phyloP scores from a whole-genome alignment of 2,888 invertebrate genomes.

The Cryptus viduatorius region DNA sequence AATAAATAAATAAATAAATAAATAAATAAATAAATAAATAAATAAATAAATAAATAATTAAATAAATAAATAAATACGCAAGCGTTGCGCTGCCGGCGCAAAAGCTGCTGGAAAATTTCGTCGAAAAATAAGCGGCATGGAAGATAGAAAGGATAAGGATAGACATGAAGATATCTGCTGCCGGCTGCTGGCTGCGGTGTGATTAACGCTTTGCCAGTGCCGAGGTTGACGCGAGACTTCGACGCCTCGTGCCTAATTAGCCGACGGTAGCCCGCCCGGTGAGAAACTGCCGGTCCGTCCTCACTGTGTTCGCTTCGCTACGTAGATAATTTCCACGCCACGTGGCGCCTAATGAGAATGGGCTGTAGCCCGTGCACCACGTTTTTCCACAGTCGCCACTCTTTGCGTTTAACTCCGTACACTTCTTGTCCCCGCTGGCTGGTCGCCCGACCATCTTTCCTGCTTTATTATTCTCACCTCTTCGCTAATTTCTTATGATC shows the following conservation, averaged over 20 bases:
- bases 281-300: conserved; percentile 75
- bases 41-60: background rate
- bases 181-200: conserved; percentile 67
- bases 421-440: conserved; percentile 37
- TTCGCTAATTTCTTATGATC: conserved; percentile 19
- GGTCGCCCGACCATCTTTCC: conserved; percentile 16
- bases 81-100: conserved; percentile 18
- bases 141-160: conserved; percentile 36
- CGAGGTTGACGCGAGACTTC: conserved; percentile 74
- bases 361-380: conserved; percentile 64
- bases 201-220: conserved; percentile 69
- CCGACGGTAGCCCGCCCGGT: conserved; percentile 72
- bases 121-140: background rate
- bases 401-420: conserved; percentile 35
- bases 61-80: background rate
- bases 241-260: conserved; percentile 81
- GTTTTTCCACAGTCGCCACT: conserved; percentile 70
- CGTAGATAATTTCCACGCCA: conserved; percentile 80
- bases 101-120: conserved; percentile 55
- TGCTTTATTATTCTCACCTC: conserved; percentile 53
- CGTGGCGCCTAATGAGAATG: conserved; percentile 81
- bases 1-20: too few relatives aligned
- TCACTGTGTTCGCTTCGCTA: conserved; percentile 67
- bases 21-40: too few relatives aligned
- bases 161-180: conserved; percentile 49